Evolutionary conservation across 2,113 vertebrate genomes (phyloP), one percentile per base, ranked within the genome.

Genomic region (Corythoichthys intestinalis): DNA sequence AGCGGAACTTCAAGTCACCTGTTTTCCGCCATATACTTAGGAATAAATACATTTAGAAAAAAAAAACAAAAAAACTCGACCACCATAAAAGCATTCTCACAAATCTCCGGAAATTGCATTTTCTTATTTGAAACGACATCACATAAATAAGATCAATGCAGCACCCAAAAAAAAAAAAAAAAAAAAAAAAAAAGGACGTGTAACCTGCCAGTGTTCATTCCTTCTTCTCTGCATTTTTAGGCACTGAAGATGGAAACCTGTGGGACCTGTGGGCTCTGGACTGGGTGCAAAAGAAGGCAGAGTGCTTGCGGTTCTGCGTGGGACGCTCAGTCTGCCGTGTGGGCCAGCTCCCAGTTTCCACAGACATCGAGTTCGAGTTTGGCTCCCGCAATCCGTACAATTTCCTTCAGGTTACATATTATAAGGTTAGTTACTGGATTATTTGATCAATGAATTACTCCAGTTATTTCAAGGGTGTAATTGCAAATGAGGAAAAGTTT

Each of bases 321-420:
- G 81, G 83, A 6, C 83, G 38, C 6, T 83, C 79, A 0, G 82
- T 96, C 74, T 90, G 78, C 3, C 85, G 89, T 4, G 73, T 88
- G 20, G 92, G 89, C 63, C 90, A 91, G 44, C 91, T 94, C 53
- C 93, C 94, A 2, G 91, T 95, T 74, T 94, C 92, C 60, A 50
- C 63, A 0, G 89, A 92, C 74, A 88, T 95, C 8, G 92, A 91
- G n/a, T 92, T 91, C 60, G 94, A 95, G 70, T 98, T 98, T 63
- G 72, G 88, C 68, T 89, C 74, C 62, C 89, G 95, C 66, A 94
- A 95, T 82, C 92, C 95, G 39, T 99, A 99, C 89, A 99, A 99
- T 91, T 99, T 94, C 81, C 91, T 99, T 17, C 97, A 99, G 77
- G 89, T 98, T 72, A 94, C 92, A 2, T 96, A 96, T 81, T 99